Base-by-base conservation (phyloP, 92 coral and sea anemone species). In the Palythoa heliodiscus region DNA sequence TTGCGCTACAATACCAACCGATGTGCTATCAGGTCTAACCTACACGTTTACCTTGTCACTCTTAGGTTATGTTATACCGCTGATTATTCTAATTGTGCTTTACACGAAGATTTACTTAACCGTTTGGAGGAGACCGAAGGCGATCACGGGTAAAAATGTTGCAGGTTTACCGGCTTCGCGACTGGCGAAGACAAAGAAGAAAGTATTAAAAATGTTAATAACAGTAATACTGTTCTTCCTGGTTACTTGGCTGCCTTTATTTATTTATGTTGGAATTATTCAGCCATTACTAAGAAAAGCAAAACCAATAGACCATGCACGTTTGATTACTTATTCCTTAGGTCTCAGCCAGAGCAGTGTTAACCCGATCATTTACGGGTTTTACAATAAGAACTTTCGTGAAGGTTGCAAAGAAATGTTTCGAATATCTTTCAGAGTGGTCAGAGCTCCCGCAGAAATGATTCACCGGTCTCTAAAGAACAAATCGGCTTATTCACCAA, bases 351-450 rank as follows among this genome's bases (percentile, higher is more conserved):
- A 94, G 73, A 87, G 92, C n/a, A 48, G 91, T 61, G 87, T 90
- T 50, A 94, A 94, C 80, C 98, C 98, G 2, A 86, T 94, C 57
- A 94, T 94, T 25, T 94, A 94, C 77, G 95, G 95, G 8, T 89
- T 94, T 14, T 94, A 88, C 63, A 94, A 94, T 87, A 84, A 78
- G 60, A 87, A 91, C 82, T 94, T 94, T 86, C 71, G 98, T 82
- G 93, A 87, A 9, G 95, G 98, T 7, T 92, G 95, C 52, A 92
- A 94, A 57, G 93, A 86, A 23, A 83, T 94, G 83, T 92, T 77
- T 60, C 70, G 40, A 8, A 55, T 76, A 2, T 90, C 93, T 35
- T 57, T 87, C 52, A 58, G 64, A 57, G 24, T 86, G 12, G 76
- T 90, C 71, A 87, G 57, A 82, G 78, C 70, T 52, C 84, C 88